Conservation (phyloP, 2,888 invertebrate genomes). For the Atherix ibis region DNA sequence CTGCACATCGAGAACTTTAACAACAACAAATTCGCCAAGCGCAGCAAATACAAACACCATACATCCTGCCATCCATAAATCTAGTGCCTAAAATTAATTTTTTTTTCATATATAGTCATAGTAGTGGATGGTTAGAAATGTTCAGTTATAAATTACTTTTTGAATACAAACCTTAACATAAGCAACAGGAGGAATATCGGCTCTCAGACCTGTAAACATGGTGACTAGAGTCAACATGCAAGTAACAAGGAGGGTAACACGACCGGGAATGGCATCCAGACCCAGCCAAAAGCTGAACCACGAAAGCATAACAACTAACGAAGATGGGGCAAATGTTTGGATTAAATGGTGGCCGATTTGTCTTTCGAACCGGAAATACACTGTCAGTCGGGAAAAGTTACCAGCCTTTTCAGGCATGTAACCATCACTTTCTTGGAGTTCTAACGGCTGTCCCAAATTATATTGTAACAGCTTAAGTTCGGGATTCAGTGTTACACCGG, state of each 20-base stretch:
- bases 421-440: conserved; percentile 53
- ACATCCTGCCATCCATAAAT: conserved; percentile 79
- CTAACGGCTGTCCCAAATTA: conserved; percentile 54
- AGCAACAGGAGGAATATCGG: conserved; percentile 72
- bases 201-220: conserved; percentile 68
- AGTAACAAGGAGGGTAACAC: conserved; percentile 65
- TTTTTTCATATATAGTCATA: neutral
- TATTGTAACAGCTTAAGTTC: conserved; percentile 67
- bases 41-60: conserved; percentile 78
- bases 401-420: conserved; percentile 66
- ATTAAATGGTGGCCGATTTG: conserved; percentile 74
- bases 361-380: conserved; percentile 65
- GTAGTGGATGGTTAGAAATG: neutral
- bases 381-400: conserved; percentile 63
- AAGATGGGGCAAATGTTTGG: conserved; percentile 72
- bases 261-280: conserved; percentile 66
- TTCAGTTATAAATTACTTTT: conserved; percentile 5
- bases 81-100: conserved; percentile 44
- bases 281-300: conserved; percentile 84
- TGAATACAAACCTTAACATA: conserved; percentile 56
- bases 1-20: conserved; percentile 63
- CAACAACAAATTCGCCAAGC: conserved; percentile 66
- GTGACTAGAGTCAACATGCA: conserved; percentile 73
- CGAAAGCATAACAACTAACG: conserved; percentile 64
- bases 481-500: conserved; percentile 62